Evolutionary conservation across 2,888 invertebrate species (phyloP).

Genomic region (Cecidostiba fungosa): DNA sequence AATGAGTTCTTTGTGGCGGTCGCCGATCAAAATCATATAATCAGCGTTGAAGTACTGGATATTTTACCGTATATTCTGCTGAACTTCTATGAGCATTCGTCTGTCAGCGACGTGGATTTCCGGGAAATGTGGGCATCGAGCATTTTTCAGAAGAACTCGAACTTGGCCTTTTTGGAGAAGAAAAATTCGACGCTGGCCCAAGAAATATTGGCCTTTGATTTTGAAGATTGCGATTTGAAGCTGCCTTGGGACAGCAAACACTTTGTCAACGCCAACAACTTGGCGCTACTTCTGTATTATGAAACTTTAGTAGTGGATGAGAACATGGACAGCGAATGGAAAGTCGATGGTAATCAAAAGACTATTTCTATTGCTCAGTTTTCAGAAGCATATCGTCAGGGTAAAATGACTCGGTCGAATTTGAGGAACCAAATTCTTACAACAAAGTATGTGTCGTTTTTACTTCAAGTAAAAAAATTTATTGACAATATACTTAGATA

Average conservation of each 20-base stretch:
- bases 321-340: constrained; percentile 59
- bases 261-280: constrained; percentile 76
- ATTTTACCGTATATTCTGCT: constrained; percentile 76
- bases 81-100: constrained; percentile 79
- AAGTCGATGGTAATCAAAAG: constrained; percentile 71
- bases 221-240: constrained; percentile 30
- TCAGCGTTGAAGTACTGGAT: constrained; percentile 55
- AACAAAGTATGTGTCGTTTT: constrained; percentile 81
- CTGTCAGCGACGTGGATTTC: constrained; percentile 75
- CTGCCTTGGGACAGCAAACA: constrained; percentile 70
- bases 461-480: constrained; percentile 80
- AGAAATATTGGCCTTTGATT: constrained; percentile 65
- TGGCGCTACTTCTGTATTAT: constrained; percentile 81
- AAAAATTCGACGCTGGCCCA: constrained; percentile 64
- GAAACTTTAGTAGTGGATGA: constrained; percentile 70
- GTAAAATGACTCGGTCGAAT: constrained; percentile 79
- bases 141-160: constrained; percentile 52
- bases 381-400: constrained; percentile 81
- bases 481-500: constrained; percentile 78
- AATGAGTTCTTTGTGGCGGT: constrained; percentile 67
- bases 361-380: constrained; percentile 81
- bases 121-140: constrained; percentile 73
- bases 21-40: not conserved
- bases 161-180: constrained; percentile 57
- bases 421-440: constrained; percentile 82